Evolutionary conservation across 2,888 invertebrate genomes (phyloP), one percentile per base, ranked within the genome.

Genomic region (Pyrgus malvae): DNA sequence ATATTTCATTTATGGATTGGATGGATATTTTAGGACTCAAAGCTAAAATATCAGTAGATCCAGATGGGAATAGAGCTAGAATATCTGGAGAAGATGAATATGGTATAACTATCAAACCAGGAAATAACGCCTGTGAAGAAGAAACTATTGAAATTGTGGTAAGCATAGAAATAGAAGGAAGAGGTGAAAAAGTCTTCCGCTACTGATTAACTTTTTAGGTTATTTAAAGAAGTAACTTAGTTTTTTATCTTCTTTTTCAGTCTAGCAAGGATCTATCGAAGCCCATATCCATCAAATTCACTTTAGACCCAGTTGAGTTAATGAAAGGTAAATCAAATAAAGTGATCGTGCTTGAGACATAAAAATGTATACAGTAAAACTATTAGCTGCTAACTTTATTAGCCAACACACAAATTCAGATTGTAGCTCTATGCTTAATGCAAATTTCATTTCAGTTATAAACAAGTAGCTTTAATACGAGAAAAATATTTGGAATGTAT

Each of bases 91-190:
- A 83, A 48, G 61, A 78, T 6, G 70, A 74, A 23, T 81, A 78
- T 31, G 66, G 57, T 1, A 55, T 85, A 0, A 66, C 63, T 1
- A 69, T 76, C 0, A 67, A 60, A 44, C 77, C 83, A 0, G 87
- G 82, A 0, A 62, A 63, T 2, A 72, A 76, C 29, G 61, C 62
- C 3, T 90, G 90, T 56, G 76, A 85, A 11, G 82, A 89, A 37
- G 76, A 80, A 60, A 67, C 69, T 9, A 76, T 91, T 6, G 71
- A 77, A 63, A 78, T 90, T 0, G 78, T 78, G 67, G 90, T 90
- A 73, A 68, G n/a, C n/a, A n/a, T n/a, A n/a, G n/a, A n/a, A n/a
- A n/a, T n/a, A n/a, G n/a, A n/a, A n/a, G n/a, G n/a, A n/a, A n/a
- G n/a, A n/a, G n/a, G n/a, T n/a, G n/a, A n/a, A n/a, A n/a, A n/a